Evolutionary conservation across 2,797 vertebrate species (phyloP).

Genomic region (Vultur gryphus): DNA sequence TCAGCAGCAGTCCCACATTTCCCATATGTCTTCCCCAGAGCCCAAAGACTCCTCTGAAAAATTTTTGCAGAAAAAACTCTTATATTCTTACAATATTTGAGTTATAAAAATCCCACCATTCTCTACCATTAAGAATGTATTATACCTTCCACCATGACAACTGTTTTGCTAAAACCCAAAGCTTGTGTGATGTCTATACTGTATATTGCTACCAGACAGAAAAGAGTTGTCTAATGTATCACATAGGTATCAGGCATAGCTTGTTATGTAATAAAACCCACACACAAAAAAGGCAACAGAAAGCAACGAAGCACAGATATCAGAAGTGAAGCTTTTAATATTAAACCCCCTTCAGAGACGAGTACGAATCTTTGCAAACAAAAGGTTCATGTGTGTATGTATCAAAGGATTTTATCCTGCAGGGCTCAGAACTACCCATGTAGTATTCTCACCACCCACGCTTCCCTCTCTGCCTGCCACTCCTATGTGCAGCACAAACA

Average conservation of each 20-base stretch:
- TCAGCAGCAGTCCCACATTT: not conserved
- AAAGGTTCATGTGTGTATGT: accelerated
- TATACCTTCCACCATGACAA: not conserved
- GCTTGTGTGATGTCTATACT: not conserved
- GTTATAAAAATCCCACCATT: not conserved
- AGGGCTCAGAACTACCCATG: not conserved
- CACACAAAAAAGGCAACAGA: not conserved
- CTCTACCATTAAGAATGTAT: not conserved
- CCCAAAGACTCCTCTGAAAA: not conserved
- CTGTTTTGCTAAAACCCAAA: not conserved
- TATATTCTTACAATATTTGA: not conserved
- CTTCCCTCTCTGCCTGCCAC: not conserved
- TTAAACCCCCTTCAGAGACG: not conserved
- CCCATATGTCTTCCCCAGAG: not conserved
- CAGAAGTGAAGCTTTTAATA: not conserved
- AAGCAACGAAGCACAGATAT: not conserved
- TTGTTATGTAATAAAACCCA: not conserved
- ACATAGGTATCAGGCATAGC: not conserved
- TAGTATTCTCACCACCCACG: not conserved
- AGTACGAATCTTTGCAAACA: not conserved
- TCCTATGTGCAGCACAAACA: not conserved
- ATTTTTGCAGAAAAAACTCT: not conserved
- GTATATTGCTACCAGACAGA: not conserved
- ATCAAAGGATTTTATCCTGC: not conserved
- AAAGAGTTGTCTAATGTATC: not conserved